These are phyloP conservation scores for Macrophya alboannulata DNA, from an alignment of 2,888 invertebrate genomes.

Conservation along the genomic window DNA sequence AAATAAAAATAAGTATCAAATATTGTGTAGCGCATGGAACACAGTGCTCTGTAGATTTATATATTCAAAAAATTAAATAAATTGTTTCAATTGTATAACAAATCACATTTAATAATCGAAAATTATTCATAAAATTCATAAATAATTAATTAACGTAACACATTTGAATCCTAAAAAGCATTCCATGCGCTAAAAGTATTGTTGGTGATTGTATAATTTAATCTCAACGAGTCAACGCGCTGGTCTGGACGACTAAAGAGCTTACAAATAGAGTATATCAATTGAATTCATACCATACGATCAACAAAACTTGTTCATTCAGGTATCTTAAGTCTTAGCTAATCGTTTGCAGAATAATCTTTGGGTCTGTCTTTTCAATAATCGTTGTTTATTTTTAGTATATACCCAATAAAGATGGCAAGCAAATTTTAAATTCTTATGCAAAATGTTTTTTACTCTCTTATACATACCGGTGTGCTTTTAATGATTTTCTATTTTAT, in stretches of 20 bases:
- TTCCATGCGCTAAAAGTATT: constrained; percentile 50
- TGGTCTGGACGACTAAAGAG: constrained; percentile 39
- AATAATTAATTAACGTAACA: background rate
- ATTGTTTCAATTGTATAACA: constrained; percentile 1
- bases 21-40: constrained; percentile 61
- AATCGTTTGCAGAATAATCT: constrained; percentile 2
- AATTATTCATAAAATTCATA: constrained; percentile 58
- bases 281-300: background rate
- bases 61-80: constrained; percentile 61
- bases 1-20: constrained; percentile 50
- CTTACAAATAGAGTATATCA: constrained; percentile 37
- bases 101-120: constrained; percentile 61
- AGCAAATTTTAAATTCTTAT: background rate
- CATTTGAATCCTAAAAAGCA: constrained; percentile 27
- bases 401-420: background rate
- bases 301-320: background rate
- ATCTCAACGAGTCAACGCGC: constrained; percentile 34
- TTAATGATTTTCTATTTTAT: background rate
- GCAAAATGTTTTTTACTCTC: background rate
- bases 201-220: constrained; percentile 50
- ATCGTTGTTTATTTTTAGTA: background rate
- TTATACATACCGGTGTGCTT: background rate
- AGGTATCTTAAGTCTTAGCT: background rate
- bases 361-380: background rate
- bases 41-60: constrained; percentile 64